Evolutionary conservation across 2,113 vertebrate genomes (phyloP), one percentile per base, ranked within the genome.

Genomic region (Cochlearius cochlearius): DNA sequence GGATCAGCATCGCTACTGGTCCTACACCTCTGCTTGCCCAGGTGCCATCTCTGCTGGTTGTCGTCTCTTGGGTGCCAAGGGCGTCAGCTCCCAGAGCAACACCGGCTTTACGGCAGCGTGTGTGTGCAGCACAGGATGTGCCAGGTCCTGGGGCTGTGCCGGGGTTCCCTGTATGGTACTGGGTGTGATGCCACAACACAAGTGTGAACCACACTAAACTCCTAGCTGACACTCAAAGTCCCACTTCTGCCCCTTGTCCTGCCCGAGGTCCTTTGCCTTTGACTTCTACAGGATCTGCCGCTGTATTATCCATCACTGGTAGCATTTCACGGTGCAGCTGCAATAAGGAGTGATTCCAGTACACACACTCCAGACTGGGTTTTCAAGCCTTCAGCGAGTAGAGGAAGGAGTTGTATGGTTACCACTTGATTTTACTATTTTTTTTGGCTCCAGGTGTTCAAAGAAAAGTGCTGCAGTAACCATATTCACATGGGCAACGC

Each of bases 61-160:
- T 8, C 3, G 0, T 43, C 63, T 68, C 75, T 47, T 38, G 29
- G 20, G 43, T 64, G 26, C 71, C 38, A 32, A 73, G 41, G 19
- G 13, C 1, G 0, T 68, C 49, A 53, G 1, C 14, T 86, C 43
- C 59, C 26, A 82, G 14, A 49, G 53, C 11, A 58, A 58, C 38
- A 49, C 2, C 1, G 0, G 36, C 26, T 66, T 60, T 55, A 30
- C 1, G 1, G 52, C 3, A 3, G 56, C 18, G 41, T 41, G 26
- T 1, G 3, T 2, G 9, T 41, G 53, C 68, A 38, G 47, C 68
- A 39, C 27, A 30, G 36, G 41, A 45, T 34, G 34, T 2, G 0
- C 22, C 52, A 47, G 30, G 36, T 39, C 41, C 78, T 2, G 0
- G 50, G 17, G 19, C 43, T 38, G 36, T 21, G 50, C 17, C 2